These are phyloP conservation scores for Leiothrix lutea DNA, from an alignment of 2,113 vertebrate species.

Conservation along the genomic window DNA sequence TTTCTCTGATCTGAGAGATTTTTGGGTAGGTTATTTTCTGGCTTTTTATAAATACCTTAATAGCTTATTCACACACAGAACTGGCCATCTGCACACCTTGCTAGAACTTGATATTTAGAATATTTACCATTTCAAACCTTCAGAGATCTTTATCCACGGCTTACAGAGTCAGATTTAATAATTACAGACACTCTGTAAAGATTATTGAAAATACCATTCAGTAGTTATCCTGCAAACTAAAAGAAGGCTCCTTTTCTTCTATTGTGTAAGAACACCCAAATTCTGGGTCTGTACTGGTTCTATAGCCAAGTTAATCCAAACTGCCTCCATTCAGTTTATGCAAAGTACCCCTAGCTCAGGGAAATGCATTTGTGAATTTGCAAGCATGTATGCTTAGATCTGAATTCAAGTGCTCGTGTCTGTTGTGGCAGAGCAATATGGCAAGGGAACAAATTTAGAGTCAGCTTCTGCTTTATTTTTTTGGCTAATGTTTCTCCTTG, in stretches of 20 bases:
- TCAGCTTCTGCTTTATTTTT: not conserved
- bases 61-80: not conserved
- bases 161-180: not conserved
- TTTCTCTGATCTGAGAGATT: slow-evolving; percentile 17
- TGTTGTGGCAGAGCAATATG: not conserved
- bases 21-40: not conserved
- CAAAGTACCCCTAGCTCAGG: slow-evolving; percentile 1
- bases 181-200: not conserved
- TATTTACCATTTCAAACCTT: not conserved
- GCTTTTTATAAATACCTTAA: not conserved
- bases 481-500: not conserved
- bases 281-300: not conserved
- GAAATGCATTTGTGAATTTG: not conserved
- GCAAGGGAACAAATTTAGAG: not conserved
- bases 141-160: not conserved
- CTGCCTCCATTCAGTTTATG: not conserved
- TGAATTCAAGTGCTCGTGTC: not conserved
- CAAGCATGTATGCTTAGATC: not conserved
- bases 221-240: not conserved
- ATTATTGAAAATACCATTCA: not conserved
- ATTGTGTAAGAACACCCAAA: not conserved
- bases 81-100: not conserved
- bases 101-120: not conserved
- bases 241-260: not conserved
- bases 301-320: not conserved